Evolutionary conservation across 2,888 invertebrate genomes (phyloP).

Genomic region (Cerastis leucographa): DNA sequence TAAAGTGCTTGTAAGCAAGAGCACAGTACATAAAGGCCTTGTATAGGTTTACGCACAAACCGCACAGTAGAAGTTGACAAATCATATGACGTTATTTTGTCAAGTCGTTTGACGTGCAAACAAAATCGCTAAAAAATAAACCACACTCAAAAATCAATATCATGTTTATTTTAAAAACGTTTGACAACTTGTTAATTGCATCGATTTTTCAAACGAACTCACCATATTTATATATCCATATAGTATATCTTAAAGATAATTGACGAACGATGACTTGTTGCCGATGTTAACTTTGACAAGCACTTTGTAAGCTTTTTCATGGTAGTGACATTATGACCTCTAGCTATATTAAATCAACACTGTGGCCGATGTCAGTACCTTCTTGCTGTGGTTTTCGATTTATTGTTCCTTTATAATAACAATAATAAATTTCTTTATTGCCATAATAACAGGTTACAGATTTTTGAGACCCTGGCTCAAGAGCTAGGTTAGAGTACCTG

Average conservation of each 20-base stretch:
- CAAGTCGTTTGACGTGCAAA: not conserved
- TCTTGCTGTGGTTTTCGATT: not conserved
- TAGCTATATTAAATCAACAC: not conserved
- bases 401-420: no score
- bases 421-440: no score
- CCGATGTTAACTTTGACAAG: constrained; percentile 23
- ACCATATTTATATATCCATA: not conserved
- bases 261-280: constrained; percentile 1
- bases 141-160: not conserved
- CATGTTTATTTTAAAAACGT: constrained; percentile 7
- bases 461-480: no score
- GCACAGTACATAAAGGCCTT: not conserved
- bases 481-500: no score
- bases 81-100: not conserved
- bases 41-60: not conserved
- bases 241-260: constrained; percentile 2
- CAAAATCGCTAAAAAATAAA: constrained; percentile 14
- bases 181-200: constrained; percentile 25
- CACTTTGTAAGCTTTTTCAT: constrained; percentile 29
- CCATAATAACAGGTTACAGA: no score
- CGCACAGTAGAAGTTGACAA: not conserved
- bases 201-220: constrained; percentile 26
- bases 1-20: not conserved
- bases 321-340: constrained; percentile 11
- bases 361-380: not conserved